These are phyloP conservation scores for Allygus modestus DNA, from an alignment of 2,888 invertebrate species.

Conservation along the genomic window DNA sequence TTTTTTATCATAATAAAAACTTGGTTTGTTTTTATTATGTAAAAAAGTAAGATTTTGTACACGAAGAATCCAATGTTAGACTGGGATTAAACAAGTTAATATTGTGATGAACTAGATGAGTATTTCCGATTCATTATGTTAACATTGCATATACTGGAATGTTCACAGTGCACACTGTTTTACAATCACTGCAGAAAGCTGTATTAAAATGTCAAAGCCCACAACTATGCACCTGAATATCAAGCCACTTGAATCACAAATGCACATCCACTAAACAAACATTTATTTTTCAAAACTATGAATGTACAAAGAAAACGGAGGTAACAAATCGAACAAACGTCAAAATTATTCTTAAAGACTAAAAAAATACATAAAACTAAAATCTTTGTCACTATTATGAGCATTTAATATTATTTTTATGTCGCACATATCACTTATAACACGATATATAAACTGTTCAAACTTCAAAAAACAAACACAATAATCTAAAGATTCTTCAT, in stretches of 20 bases:
- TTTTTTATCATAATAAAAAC: background rate
- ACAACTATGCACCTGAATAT: constrained; percentile 6
- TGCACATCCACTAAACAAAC: background rate
- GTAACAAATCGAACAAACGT: background rate
- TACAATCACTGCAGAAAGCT: background rate
- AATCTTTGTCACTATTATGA: background rate
- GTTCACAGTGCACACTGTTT: background rate
- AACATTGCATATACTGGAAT: background rate
- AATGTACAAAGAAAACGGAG: background rate
- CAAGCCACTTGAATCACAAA: background rate
- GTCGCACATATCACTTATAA: background rate
- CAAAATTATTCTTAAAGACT: background rate
- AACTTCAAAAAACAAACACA: background rate
- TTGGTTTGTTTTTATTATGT: no score
- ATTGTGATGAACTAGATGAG: background rate
- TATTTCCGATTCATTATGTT: background rate
- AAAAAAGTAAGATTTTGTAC: no score
- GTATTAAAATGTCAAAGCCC: background rate
- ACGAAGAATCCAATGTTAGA: no score
- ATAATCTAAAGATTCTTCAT: background rate
- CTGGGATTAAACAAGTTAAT: background rate
- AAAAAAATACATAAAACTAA: background rate
- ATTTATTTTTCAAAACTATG: background rate
- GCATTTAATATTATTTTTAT: background rate
- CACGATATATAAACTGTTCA: background rate